Conservation (phyloP, 2,113 vertebrate species). For the Grammomys dolichurus region DNA sequence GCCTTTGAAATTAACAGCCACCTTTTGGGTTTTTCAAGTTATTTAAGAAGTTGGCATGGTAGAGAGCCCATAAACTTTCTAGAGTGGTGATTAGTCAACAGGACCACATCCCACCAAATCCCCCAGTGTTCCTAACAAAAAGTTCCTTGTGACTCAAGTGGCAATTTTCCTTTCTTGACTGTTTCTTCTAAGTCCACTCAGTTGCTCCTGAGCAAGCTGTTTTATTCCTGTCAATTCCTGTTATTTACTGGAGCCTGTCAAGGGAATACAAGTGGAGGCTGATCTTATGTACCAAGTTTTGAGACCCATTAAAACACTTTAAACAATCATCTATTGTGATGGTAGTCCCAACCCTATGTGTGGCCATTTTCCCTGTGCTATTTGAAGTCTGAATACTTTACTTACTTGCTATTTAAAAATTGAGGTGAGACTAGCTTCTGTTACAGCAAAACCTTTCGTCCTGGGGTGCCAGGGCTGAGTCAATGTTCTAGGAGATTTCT, state of each 20-base stretch:
- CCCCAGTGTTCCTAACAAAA: slow-evolving; percentile 77
- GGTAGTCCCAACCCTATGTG: not conserved
- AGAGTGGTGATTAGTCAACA: slow-evolving; percentile 75
- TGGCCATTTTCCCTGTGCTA: not conserved
- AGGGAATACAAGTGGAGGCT: slow-evolving; percentile 68
- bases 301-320: slow-evolving; percentile 77
- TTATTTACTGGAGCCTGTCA: slow-evolving; percentile 77
- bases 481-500: not conserved
- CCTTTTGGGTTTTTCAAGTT: slow-evolving; percentile 77
- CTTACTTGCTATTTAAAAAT: slow-evolving; percentile 59
- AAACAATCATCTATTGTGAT: slow-evolving; percentile 81
- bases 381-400: slow-evolving; percentile 65
- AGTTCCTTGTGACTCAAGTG: slow-evolving; percentile 78
- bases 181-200: slow-evolving; percentile 78
- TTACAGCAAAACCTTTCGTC: not conserved
- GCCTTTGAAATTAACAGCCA: slow-evolving; percentile 81
- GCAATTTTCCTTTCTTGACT: slow-evolving; percentile 78
- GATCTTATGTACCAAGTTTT: slow-evolving; percentile 76
- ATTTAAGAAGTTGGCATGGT: slow-evolving; percentile 72
- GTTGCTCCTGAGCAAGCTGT: slow-evolving; percentile 74
- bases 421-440: slow-evolving; percentile 45
- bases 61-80: slow-evolving; percentile 77
- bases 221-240: slow-evolving; percentile 76
- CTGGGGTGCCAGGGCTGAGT: not conserved
- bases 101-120: slow-evolving; percentile 71